These are phyloP conservation scores for Sardinella longiceps DNA, from an alignment of 2,797 vertebrate species.

Conservation along the genomic window DNA sequence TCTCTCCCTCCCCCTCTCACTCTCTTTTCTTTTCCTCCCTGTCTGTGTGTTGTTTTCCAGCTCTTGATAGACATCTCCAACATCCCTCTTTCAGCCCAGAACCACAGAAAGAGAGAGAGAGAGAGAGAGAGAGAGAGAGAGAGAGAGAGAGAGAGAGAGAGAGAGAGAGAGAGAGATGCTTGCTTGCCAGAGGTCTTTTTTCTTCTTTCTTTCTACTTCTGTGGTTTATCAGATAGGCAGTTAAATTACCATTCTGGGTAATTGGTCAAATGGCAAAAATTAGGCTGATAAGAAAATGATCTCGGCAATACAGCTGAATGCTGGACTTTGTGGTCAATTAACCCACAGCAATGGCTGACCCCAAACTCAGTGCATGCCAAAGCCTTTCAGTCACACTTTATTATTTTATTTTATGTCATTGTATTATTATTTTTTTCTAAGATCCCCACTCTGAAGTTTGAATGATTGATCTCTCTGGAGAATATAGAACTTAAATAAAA, in stretches of 20 bases:
- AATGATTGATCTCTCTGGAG: background rate
- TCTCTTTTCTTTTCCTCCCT: background rate
- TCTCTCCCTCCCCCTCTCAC: too few relatives aligned
- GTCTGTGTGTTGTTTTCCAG: conserved; percentile 41
- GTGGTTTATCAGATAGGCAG: conserved; percentile 84
- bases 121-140: conserved; percentile 10
- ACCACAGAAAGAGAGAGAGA: background rate
- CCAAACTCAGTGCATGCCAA: conserved; percentile 24
- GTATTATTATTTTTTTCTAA: conserved; percentile 34
- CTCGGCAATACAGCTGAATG: conserved; percentile 52
- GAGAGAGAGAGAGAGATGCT: background rate
- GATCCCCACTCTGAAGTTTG: background rate
- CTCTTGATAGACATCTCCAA: conserved; percentile 43
- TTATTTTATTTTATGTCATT: too few relatives aligned
- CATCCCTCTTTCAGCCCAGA: background rate
- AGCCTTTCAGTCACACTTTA: conserved; percentile 20
- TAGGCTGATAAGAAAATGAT: conserved; percentile 82
- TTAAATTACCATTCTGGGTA: conserved; percentile 82
- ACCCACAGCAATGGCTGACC: conserved; percentile 39
- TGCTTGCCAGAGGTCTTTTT: background rate
- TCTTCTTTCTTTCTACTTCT: conserved; percentile 84
- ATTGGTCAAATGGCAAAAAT: conserved; percentile 83
- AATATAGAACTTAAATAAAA: background rate
- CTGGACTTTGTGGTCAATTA: conserved; percentile 47
- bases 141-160: background rate